Percentiles rank a stretch among this genome's conserved stretches.
Evolutionary conservation across 1,140 invertebrate genomes (phyloP).

Genomic region (Drosophila rufa): DNA sequence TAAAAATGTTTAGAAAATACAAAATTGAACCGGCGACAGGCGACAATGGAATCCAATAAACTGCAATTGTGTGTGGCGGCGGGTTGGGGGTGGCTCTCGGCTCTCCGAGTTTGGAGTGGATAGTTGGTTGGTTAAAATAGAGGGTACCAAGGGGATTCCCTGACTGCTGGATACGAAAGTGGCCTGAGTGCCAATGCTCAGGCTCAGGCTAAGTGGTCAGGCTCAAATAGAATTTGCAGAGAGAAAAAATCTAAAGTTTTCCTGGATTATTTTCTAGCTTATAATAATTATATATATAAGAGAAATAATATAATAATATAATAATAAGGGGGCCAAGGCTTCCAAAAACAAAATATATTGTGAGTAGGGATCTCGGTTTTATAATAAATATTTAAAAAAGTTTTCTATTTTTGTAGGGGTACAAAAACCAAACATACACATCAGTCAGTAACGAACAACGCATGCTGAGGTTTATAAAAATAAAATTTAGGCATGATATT

Average conservation of each 20-base stretch:
- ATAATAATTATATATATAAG: no score
- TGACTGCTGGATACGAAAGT: conserved; percentile 54
- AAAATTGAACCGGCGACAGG: conserved; percentile 51
- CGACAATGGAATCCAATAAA: conserved; percentile 76
- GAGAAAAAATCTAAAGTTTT: not conserved
- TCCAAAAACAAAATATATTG: no score
- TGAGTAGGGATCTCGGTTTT: no score
- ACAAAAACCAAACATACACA: no score
- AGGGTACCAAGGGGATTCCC: not conserved
- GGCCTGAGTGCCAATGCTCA: conserved; percentile 39
- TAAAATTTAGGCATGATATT: no score
- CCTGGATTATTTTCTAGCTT: not conserved
- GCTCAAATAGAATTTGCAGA: conserved; percentile 25
- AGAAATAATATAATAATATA: no score
- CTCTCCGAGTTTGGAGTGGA: not conserved
- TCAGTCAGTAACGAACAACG: no score
- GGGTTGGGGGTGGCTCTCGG: conserved; percentile 4
- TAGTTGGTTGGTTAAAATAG: conserved; percentile 1
- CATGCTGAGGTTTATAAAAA: no score
- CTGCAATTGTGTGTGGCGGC: conserved; percentile 38
- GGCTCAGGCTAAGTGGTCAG: conserved; percentile 66
- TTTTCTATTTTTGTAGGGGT: no score
- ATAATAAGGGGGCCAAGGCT: no score
- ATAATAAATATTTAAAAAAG: no score
- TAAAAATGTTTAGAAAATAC: conserved; percentile 80